Percentiles rank a stretch among this genome's conserved stretches.
These are phyloP conservation scores for Ceriagrion tenellum DNA, from an alignment of 2,888 invertebrate genomes.

Conservation along the genomic window DNA sequence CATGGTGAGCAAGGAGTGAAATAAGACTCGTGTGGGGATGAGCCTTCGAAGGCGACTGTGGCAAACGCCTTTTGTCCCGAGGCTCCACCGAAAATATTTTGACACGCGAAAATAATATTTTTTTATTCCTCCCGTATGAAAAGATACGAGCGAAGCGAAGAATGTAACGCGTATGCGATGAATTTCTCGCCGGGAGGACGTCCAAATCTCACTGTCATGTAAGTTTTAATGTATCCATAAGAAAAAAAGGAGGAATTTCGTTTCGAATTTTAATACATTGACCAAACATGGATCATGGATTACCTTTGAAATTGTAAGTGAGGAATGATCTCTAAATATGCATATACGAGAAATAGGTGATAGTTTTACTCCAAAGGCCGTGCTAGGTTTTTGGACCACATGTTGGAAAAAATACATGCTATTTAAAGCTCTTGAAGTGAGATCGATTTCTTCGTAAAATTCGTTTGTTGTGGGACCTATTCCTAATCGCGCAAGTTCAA, in stretches of 20 bases:
- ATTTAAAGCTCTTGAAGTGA: too few species aligned
- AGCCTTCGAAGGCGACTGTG: too few species aligned
- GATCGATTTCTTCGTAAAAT: too few species aligned
- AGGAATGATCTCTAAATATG: too few species aligned
- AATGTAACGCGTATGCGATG: not conserved
- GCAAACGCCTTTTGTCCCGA: not conserved
- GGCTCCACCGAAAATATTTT: not conserved
- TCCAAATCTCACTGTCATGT: not conserved
- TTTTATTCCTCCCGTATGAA: not conserved
- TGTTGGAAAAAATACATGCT: too few species aligned
- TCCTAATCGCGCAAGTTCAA: too few species aligned
- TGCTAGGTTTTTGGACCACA: too few species aligned
- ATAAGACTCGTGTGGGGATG: not conserved
- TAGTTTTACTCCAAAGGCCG: too few species aligned
- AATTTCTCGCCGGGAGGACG: not conserved
- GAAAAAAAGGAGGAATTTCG: not conserved
- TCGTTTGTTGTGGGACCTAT: too few species aligned
- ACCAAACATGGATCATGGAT: too few species aligned
- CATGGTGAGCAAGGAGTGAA: not conserved
- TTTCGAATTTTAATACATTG: not conserved
- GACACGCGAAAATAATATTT: not conserved
- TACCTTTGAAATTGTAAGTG: too few species aligned
- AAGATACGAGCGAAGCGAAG: not conserved
- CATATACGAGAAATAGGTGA: too few species aligned
- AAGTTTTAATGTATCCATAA: not conserved